A percentile compares a stretch with the other conserved stretches of the same genome.
Conservation (phyloP, 2,797 vertebrate genomes). For the Gymnothorax reevesii region DNA sequence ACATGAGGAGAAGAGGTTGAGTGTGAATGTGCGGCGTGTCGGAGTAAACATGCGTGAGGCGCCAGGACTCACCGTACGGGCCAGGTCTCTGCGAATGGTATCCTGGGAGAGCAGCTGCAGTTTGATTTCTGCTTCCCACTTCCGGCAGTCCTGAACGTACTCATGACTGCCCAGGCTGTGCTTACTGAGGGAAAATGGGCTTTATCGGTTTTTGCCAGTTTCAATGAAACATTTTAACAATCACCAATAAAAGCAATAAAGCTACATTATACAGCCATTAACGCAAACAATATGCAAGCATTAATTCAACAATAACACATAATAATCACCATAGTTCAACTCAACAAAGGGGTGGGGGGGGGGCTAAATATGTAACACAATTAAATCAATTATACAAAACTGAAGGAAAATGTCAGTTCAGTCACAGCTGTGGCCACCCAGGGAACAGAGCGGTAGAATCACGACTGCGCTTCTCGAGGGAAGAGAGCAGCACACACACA, state of each 20-base stretch:
- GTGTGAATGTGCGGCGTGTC: background rate
- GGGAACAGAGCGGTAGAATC: constrained; percentile 69
- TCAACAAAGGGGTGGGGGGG: too few species aligned
- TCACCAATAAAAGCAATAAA: too few species aligned
- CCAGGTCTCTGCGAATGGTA: constrained; percentile 83
- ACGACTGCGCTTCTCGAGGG: constrained; percentile 86
- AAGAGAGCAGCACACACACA: constrained; percentile 66
- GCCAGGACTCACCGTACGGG: constrained; percentile 79
- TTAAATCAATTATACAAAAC: constrained; percentile 46
- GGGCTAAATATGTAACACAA: too few species aligned
- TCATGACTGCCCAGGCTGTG: constrained; percentile 95
- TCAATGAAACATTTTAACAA: too few species aligned
- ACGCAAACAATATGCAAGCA: too few species aligned
- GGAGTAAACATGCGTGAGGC: background rate
- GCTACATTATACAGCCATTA: too few species aligned
- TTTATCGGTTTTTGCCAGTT: too few species aligned
- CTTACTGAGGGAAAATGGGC: constrained; percentile 71
- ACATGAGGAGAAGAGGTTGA: background rate
- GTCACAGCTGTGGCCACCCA: constrained; percentile 91
- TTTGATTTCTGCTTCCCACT: constrained; percentile 94
- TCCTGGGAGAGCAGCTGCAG: constrained; percentile 85
- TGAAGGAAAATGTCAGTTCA: constrained; percentile 51
- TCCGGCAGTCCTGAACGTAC: constrained; percentile 95
- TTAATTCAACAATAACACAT: too few species aligned
- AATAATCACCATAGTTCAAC: too few species aligned